phyloP scores from a whole-genome alignment of 1,140 invertebrate genomes.

The Sarcophaga peregrina region DNA sequence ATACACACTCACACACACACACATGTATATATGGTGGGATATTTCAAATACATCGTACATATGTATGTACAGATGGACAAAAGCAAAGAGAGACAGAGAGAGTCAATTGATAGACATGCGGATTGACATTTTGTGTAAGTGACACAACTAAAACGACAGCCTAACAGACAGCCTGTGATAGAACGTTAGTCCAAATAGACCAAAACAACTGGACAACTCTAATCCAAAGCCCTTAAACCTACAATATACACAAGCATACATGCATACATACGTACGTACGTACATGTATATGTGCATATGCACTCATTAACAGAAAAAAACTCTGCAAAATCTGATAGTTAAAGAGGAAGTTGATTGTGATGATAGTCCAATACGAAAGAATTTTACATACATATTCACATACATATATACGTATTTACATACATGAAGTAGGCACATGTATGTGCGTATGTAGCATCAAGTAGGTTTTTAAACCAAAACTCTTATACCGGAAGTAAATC shows the following conservation, averaged over 20 bases:
- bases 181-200: conserved; percentile 2
- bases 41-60: background rate
- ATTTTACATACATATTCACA: too few species aligned
- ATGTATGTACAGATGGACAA: background rate
- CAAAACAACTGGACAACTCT: background rate
- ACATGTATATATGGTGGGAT: too few species aligned
- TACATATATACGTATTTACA: too few species aligned
- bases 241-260: background rate
- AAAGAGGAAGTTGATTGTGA: background rate
- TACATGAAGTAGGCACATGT: too few species aligned
- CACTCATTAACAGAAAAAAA: background rate
- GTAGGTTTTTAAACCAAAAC: too few species aligned
- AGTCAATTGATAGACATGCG: conserved; percentile 32
- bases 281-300: too few species aligned
- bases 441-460: too few species aligned
- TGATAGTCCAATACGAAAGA: background rate
- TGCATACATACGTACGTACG: background rate
- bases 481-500: too few species aligned
- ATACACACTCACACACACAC: too few species aligned
- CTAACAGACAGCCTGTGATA: conserved; percentile 26
- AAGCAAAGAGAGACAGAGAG: background rate
- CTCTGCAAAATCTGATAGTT: background rate
- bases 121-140: conserved; percentile 37
- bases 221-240: too few species aligned
- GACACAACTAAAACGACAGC: conserved; percentile 32